A percentile compares a stretch with the other conserved stretches of the same genome.
phyloP scores from a whole-genome alignment of 1,140 invertebrate species.

The Bombyx mori region DNA sequence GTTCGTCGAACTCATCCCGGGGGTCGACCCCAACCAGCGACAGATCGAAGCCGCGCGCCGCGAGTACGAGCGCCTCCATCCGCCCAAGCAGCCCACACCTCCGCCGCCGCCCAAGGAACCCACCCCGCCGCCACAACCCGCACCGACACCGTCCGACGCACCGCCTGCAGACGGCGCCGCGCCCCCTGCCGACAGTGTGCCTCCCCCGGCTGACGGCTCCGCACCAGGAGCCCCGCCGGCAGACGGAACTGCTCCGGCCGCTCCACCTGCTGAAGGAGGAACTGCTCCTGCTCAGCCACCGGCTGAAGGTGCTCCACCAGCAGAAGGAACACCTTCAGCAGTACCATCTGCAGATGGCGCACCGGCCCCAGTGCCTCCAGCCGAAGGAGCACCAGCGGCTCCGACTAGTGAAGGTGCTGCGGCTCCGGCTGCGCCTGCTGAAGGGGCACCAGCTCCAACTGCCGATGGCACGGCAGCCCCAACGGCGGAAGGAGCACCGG shows the following conservation, averaged over 20 bases:
- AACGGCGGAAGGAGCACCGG: conserved; percentile 20
- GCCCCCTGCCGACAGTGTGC: conserved; percentile 29
- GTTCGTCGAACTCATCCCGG: conserved; percentile 92
- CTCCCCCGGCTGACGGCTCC: conserved; percentile 15
- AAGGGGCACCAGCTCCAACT: conserved; percentile 17
- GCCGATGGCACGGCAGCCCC: conserved; percentile 10
- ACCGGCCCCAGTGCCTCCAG: conserved; percentile 39
- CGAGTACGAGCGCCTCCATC: conserved; percentile 33
- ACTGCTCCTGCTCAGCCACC: conserved; percentile 22
- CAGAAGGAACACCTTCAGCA: conserved; percentile 19
- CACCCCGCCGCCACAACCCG: conserved; percentile 4
- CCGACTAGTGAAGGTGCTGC: conserved; percentile 9
- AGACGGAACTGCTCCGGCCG: conserved; percentile 13
- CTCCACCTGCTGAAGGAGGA: conserved; percentile 11
- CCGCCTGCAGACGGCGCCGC: conserved; percentile 23
- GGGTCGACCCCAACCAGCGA: conserved; percentile 67
- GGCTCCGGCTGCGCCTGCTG: conserved; percentile 13
- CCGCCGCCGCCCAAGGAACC: conserved; percentile 14
- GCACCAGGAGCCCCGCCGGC: conserved; percentile 12
- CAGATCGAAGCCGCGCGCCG: conserved; percentile 29
- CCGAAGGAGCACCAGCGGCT: conserved; percentile 11
- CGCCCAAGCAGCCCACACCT: conserved; percentile 35
- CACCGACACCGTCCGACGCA: conserved; percentile 7
- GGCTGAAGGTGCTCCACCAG: conserved; percentile 51
- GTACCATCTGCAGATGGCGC: conserved; percentile 29